Evolutionary conservation across 1,140 invertebrate genomes (phyloP), one percentile per base, ranked within the genome.

Genomic region (Neuroterus valhalla): DNA sequence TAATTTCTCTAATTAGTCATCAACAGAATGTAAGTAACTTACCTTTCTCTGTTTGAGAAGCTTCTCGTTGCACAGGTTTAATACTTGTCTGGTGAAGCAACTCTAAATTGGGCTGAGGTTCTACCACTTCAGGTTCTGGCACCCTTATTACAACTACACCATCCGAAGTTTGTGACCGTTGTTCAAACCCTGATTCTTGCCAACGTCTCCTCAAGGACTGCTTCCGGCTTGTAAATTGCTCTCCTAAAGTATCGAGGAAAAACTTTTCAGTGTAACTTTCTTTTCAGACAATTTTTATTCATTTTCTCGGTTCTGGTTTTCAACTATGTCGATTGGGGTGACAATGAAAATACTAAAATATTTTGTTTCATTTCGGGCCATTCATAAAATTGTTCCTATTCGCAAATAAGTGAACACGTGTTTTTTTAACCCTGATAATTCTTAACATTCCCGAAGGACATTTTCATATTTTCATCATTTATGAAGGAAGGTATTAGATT

Each of bases 11-110:
- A 42, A 42, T 55, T 66, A 48, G 48, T 26, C 14, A 73, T 8
- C n/a, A 38, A 70, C 12, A 74, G 62, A 46, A 77, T 70, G 52
- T 68, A 43, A 67, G 31, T 15, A 43, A 55, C 52, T 70, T 80
- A 89, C 88, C 89, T 84, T 89, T 89, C 45, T 90, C 89, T 48
- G 85, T 88, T 81, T 90, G 89, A 23, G 88, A 88, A 8, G 86
- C 78, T 68, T 90, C 89, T 14, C 89, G 80, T 6, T 88, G 86
- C 38, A 87, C 78, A 3, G 87, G 81, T 70, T 86, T 89, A 66
- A 88, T 87, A 66, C 83, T 85, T 19, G 84, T 80, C 74, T 88
- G 83, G 50, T 88, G 87, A 70, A 89, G 81, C 62, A 88, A 80
- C 66, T 89, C 88, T 67, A 88, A 78, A 80, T 89, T 85, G n/a